Base-by-base conservation (phyloP, 2,888 invertebrate genomes). In the Argynnis bischoffii region DNA sequence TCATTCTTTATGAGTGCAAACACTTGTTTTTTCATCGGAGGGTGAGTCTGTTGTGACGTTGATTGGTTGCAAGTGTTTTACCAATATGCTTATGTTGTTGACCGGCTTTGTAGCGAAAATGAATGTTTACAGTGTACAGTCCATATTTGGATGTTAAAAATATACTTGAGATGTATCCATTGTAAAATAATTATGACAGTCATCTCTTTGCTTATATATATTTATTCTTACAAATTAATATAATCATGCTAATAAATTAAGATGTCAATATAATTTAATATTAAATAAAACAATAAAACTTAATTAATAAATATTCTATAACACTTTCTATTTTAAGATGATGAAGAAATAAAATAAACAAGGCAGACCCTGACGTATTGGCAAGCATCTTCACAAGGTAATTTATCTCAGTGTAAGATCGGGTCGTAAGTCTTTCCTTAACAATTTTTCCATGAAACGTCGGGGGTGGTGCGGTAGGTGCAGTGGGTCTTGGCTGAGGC, bases 1-100 rank as follows among this genome's bases (percentile, higher is more conserved):
- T 87, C 88, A 89, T 90, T 85, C 88, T 90, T 89, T 89, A 90
- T 89, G 88, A 89, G 89, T 81, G 90, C 88, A 90, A 90, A 90
- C 91, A 91, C 90, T 91, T 85, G 87, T 87, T 79, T 86, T 88
- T 84, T 85, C 79, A 78, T 81, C 80, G 82, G 75, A 79, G 81
- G 80, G 83, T 78, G 77, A 74, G 75, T 76, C 77, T 80, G 88
- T 88, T 89, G 86, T 89, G 86, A 88, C 86, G 87, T 86, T 86
- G 89, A 90, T 89, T 88, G 88, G 88, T 81, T 82, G 85, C 80
- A 85, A 90, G 90, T 90, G 91, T 88, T 88, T 86, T 86, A 84
- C 86, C 91, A 90, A 91, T 90, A 90, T 90, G 89, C 88, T 86
- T 79, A 82, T 79, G 85, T 82, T 82, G 86, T 88, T 85, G 88